Percentiles rank a stretch among this genome's conserved stretches.
phyloP scores from a whole-genome alignment of 1,140 invertebrate genomes.

The Leptestheria dahalacensis region DNA sequence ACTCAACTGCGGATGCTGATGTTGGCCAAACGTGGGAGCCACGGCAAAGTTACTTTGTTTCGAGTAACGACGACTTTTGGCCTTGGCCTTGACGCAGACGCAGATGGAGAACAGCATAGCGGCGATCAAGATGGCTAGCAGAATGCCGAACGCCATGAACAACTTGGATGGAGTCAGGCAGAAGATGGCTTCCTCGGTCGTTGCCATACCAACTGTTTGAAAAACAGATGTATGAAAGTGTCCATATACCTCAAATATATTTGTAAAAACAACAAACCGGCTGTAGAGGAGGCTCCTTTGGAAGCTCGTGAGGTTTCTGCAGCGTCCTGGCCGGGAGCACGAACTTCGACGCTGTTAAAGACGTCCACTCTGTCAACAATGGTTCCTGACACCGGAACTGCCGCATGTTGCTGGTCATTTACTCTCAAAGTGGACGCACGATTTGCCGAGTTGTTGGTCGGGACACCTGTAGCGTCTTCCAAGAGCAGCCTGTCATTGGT shows the following conservation, averaged over 20 bases:
- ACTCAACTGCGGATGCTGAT: constrained; percentile 1
- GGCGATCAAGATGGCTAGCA: constrained; percentile 20
- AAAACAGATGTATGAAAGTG: background rate
- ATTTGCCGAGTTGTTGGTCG: background rate
- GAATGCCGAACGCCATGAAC: constrained; percentile 20
- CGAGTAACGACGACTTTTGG: background rate
- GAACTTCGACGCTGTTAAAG: constrained; percentile 57
- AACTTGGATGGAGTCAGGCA: constrained; percentile 24
- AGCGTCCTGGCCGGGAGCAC: background rate
- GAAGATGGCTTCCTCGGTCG: constrained; percentile 19
- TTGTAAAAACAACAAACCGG: background rate
- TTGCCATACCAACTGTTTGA: background rate
- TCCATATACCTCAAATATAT: background rate
- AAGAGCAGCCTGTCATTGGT: constrained; percentile 9
- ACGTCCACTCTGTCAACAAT: constrained; percentile 51
- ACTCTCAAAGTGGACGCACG: too few relatives aligned
- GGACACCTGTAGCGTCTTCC: constrained; percentile 28
- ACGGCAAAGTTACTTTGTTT: constrained; percentile 5
- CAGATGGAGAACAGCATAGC: constrained; percentile 23
- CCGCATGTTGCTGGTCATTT: background rate
- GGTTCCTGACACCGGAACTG: constrained; percentile 32
- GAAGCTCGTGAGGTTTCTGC: background rate
- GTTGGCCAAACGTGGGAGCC: background rate
- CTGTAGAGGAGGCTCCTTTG: background rate
- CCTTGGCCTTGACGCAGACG: constrained; percentile 19